Conservation (phyloP, 2,113 vertebrate genomes). For the Australoheros scitulus region DNA sequence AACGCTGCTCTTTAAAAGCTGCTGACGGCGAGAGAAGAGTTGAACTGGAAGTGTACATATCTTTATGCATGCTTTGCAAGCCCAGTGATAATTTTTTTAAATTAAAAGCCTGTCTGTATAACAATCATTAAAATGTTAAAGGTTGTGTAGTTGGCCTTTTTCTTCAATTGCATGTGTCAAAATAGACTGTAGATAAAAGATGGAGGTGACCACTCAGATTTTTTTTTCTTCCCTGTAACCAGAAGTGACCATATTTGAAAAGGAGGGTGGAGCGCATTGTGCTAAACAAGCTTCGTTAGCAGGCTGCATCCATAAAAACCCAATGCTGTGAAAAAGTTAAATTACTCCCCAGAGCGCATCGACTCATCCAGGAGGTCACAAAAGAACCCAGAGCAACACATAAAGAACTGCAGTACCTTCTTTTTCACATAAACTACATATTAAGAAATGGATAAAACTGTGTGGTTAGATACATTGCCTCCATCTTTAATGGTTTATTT, state of each 20-base stretch:
- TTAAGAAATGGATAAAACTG: not conserved
- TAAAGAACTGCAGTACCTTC: too few relatives aligned
- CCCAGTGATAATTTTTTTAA: not conserved
- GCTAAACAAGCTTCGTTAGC: accelerated
- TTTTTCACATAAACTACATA: not conserved
- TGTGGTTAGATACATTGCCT: not conserved
- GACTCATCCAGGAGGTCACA: too few relatives aligned
- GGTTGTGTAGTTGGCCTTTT: not conserved
- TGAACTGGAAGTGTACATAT: not conserved
- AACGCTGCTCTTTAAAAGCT: constrained; percentile 12
- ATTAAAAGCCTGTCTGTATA: constrained; percentile 35
- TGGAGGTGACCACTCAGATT: not conserved
- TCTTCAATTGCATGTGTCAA: not conserved
- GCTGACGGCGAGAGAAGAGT: not conserved
- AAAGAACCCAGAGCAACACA: too few relatives aligned
- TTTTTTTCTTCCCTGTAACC: too few relatives aligned
- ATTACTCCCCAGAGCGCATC: too few relatives aligned
- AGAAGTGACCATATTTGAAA: too few relatives aligned
- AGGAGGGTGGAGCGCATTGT: too few relatives aligned
- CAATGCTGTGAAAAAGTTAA: too few relatives aligned
- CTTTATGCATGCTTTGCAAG: constrained; percentile 47
- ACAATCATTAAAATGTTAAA: constrained; percentile 54
- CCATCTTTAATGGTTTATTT: not conserved
- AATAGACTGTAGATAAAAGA: not conserved
- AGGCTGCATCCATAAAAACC: not conserved